A percentile compares a stretch with the other conserved stretches of the same genome.
These are phyloP conservation scores for Epinotia brunnichana DNA, from an alignment of 2,888 invertebrate genomes.

Conservation along the genomic window DNA sequence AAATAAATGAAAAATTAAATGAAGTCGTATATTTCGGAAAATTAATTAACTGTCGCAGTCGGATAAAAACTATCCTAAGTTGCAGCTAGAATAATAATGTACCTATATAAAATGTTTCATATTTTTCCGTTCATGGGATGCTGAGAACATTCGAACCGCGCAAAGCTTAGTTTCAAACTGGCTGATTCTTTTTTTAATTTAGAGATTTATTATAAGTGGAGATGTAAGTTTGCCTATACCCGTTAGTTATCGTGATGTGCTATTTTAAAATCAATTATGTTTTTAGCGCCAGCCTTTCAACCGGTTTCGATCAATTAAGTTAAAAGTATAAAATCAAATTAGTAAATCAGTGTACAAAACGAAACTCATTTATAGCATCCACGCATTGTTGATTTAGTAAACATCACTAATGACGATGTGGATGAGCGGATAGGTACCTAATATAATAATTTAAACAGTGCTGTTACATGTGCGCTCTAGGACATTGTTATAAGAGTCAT, in stretches of 20 bases:
- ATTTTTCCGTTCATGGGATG: too few relatives aligned
- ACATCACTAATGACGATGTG: slow-evolving; percentile 42
- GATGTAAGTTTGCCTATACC: not conserved
- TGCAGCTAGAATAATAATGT: too few relatives aligned
- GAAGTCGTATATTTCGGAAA: too few relatives aligned
- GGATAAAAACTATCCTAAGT: too few relatives aligned
- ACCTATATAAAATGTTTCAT: too few relatives aligned
- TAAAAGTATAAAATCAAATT: slow-evolving; percentile 17
- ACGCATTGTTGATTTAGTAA: slow-evolving; percentile 34
- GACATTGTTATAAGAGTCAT: slow-evolving; percentile 13
- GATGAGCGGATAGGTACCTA: slow-evolving; percentile 33
- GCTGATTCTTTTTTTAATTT: too few relatives aligned
- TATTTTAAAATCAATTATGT: not conserved
- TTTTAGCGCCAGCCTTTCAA: not conserved
- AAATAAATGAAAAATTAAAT: too few relatives aligned
- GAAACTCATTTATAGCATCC: slow-evolving; percentile 37
- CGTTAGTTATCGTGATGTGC: not conserved
- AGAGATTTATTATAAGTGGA: too few relatives aligned
- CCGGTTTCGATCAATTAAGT: not conserved
- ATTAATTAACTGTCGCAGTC: too few relatives aligned
- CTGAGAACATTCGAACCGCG: too few relatives aligned
- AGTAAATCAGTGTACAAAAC: slow-evolving; percentile 23
- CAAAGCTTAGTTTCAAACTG: too few relatives aligned
- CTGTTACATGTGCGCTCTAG: slow-evolving; percentile 11
- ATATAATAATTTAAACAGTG: slow-evolving; percentile 13